phyloP scores from a whole-genome alignment of 1,140 invertebrate species.

The Theocolax elegans region DNA sequence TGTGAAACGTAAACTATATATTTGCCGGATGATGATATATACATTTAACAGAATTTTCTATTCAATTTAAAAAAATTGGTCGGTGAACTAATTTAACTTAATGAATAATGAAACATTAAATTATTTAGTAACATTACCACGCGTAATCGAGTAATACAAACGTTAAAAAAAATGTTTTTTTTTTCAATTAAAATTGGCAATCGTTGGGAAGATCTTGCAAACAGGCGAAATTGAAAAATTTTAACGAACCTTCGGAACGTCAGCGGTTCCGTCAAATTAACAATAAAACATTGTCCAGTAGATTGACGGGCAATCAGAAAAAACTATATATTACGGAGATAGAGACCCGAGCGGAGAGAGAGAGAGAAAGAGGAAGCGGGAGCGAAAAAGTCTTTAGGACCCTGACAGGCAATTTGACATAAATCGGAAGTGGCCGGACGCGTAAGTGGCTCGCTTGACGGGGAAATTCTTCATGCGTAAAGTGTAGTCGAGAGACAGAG shows the following conservation, averaged over 20 bases:
- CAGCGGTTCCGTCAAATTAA: neutral
- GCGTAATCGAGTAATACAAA: too few relatives aligned
- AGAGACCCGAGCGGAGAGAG: neutral
- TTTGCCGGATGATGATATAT: too few relatives aligned
- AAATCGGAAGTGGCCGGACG: conserved; percentile 30
- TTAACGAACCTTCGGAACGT: neutral
- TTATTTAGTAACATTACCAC: too few relatives aligned
- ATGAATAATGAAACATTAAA: too few relatives aligned
- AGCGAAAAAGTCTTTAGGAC: conserved; percentile 18
- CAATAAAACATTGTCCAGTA: conserved; percentile 10
- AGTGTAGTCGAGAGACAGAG: conserved; percentile 1
- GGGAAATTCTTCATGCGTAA: conserved; percentile 22
- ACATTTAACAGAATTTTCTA: too few relatives aligned
- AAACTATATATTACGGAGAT: conserved; percentile 3
- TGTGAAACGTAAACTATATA: too few relatives aligned
- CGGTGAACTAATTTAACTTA: too few relatives aligned
- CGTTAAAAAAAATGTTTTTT: neutral
- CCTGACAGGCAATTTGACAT: conserved; percentile 35
- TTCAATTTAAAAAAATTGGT: too few relatives aligned
- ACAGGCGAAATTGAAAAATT: conserved; percentile 1
- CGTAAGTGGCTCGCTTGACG: conserved; percentile 4
- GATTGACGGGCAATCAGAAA: neutral
- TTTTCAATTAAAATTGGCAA: neutral
- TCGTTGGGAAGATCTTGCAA: too few relatives aligned
- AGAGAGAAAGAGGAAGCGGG: neutral